Conservation (phyloP, 2,888 invertebrate genomes). For the Masnerella sp. region DNA sequence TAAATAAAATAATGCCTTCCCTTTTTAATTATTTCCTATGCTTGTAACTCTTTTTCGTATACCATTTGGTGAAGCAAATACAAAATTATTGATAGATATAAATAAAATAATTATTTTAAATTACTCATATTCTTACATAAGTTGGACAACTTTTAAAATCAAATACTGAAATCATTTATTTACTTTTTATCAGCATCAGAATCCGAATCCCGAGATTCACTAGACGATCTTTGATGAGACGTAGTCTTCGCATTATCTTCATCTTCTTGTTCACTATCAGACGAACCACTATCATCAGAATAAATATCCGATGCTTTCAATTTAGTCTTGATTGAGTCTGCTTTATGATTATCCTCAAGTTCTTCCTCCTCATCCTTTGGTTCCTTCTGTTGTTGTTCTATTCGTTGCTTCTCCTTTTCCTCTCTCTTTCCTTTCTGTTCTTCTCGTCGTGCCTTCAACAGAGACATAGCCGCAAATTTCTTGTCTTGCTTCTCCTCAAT, state of each 20-base stretch:
- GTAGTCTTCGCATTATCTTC: slow-evolving; percentile 75
- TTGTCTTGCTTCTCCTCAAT: slow-evolving; percentile 94
- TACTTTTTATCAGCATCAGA: slow-evolving; percentile 80
- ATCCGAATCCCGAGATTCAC: slow-evolving; percentile 81
- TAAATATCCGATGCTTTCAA: slow-evolving; percentile 97
- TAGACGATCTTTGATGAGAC: slow-evolving; percentile 79
- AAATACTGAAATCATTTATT: no score
- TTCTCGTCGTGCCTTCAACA: slow-evolving; percentile 92
- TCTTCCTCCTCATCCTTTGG: slow-evolving; percentile 77
- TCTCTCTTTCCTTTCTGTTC: slow-evolving; percentile 88
- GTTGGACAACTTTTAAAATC: no score
- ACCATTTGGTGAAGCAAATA: no score
- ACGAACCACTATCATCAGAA: slow-evolving; percentile 88
- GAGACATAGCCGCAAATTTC: slow-evolving; percentile 95
- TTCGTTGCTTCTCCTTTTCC: slow-evolving; percentile 78
- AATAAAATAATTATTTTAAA: no score
- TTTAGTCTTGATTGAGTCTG: slow-evolving; percentile 79
- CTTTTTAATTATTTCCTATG: no score
- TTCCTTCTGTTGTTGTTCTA: slow-evolving; percentile 77
- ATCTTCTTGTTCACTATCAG: slow-evolving; percentile 78
- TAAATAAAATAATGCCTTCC: no score
- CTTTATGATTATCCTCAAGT: slow-evolving; percentile 75
- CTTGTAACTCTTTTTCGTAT: no score
- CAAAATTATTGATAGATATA: no score
- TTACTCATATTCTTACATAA: no score